Evolutionary conservation across 92 coral and sea anemone genomes (phyloP).

Genomic region (Palythoa caribaeorum): DNA sequence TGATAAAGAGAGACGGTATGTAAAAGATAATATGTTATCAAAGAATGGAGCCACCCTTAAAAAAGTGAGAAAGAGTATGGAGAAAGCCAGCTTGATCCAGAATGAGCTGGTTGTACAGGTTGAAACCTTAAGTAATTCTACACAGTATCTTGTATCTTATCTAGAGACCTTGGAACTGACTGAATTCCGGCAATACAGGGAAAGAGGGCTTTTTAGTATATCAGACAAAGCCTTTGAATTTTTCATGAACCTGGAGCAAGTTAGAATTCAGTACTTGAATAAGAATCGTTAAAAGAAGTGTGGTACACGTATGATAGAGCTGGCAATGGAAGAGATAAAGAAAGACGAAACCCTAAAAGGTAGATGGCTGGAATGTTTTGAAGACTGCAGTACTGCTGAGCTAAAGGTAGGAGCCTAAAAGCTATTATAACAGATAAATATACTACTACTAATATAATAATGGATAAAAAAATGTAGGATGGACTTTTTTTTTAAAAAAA

Average conservation of each 20-base stretch:
- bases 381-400: neutral
- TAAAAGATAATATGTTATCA: conserved; percentile 1
- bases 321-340: neutral
- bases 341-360: neutral
- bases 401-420: too few species aligned
- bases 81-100: conserved; percentile 23
- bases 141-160: too few species aligned
- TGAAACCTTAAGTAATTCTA: too few species aligned
- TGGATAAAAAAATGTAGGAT: too few species aligned
- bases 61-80: neutral
- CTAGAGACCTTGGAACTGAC: conserved; percentile 22
- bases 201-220: conserved; percentile 26
- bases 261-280: neutral
- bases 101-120: conserved; percentile 15
- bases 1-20: neutral
- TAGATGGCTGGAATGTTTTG: neutral
- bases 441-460: too few species aligned
- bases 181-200: conserved; percentile 10
- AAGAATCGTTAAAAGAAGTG: neutral
- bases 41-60: neutral
- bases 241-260: neutral
- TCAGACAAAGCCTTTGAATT: neutral
- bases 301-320: neutral
- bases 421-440: too few species aligned
- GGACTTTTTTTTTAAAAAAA: too few species aligned